Conservation (phyloP, 2,113 vertebrate species). For the Apteryx owenii region DNA sequence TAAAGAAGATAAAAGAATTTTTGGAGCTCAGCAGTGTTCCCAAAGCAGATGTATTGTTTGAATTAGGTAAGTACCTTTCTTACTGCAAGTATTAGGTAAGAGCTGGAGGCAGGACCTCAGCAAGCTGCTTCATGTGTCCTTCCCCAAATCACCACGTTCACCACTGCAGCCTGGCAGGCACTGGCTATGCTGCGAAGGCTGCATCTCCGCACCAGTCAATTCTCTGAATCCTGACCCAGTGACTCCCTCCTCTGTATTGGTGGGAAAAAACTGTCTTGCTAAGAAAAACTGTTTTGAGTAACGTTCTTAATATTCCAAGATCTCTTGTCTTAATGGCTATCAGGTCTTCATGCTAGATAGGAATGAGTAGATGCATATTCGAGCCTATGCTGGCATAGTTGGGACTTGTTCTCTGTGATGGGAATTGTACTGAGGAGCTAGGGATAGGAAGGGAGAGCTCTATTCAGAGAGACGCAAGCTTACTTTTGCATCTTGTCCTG, state of each 20-base stretch:
- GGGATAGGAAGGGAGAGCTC: neutral
- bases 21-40: slow-evolving; percentile 86
- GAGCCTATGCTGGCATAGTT: neutral
- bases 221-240: neutral
- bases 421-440: neutral
- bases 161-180: neutral
- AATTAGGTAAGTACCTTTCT: slow-evolving; percentile 85
- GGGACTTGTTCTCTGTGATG: neutral
- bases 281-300: neutral
- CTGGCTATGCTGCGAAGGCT: neutral
- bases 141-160: neutral
- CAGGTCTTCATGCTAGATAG: neutral
- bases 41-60: slow-evolving; percentile 90
- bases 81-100: neutral
- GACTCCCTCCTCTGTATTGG: neutral
- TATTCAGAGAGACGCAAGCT: neutral
- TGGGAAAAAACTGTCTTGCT: neutral
- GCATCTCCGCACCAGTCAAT: neutral
- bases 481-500: neutral
- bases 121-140: neutral
- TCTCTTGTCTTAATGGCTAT: neutral
- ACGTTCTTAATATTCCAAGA: neutral
- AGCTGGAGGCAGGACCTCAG: neutral
- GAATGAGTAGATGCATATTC: neutral
- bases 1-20: slow-evolving; percentile 92